Evolutionary conservation across 2,888 invertebrate species (phyloP).

Genomic region (Catocala sponsa): DNA sequence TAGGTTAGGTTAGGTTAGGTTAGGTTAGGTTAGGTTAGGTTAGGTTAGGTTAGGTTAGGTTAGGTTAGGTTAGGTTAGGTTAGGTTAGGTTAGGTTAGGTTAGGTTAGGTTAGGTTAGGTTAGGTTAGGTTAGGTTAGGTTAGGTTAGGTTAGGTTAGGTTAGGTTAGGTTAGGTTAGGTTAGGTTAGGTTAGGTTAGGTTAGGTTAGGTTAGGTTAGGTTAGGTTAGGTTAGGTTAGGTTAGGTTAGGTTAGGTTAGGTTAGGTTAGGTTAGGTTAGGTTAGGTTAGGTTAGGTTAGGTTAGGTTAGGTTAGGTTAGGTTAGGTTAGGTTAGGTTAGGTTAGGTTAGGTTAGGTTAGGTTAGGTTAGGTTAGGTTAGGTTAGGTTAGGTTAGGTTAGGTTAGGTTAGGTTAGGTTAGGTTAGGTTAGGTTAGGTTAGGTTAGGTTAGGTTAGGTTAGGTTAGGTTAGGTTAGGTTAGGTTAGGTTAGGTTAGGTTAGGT

Average conservation of each 20-base stretch:
- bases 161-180: constrained; percentile 21
- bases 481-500: constrained; percentile 15
- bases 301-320: constrained; percentile 15
- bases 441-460: constrained; percentile 15
- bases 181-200: constrained; percentile 18
- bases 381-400: constrained; percentile 15
- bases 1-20: constrained; percentile 34
- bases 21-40: constrained; percentile 31
- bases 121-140: constrained; percentile 15
- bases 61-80: constrained; percentile 40
- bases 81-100: constrained; percentile 35
- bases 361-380: constrained; percentile 15
- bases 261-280: constrained; percentile 15
- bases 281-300: constrained; percentile 7
- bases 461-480: constrained; percentile 15
- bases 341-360: constrained; percentile 15
- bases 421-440: constrained; percentile 15
- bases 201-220: constrained; percentile 19
- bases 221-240: constrained; percentile 19
- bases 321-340: constrained; percentile 14
- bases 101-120: constrained; percentile 25
- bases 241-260: constrained; percentile 15
- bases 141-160: constrained; percentile 9
- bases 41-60: constrained; percentile 36
- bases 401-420: constrained; percentile 13